Conservation (phyloP, 1,140 invertebrate species). For the Pseudomyrmex flavicornis region DNA sequence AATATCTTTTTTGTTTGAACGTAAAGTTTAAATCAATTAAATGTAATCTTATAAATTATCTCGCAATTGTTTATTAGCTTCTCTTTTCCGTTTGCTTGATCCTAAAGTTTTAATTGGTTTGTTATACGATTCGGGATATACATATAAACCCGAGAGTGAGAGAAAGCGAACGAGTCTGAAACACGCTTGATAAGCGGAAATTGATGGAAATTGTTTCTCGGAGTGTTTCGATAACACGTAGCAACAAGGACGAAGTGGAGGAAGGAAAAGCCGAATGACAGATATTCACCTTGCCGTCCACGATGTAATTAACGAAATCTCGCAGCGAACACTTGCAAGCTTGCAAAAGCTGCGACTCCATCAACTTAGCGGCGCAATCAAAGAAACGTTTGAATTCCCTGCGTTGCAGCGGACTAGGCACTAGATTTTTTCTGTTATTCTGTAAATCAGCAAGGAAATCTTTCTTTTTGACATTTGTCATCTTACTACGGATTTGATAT, state of each 20-base stretch:
- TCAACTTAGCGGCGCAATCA: conserved; percentile 92
- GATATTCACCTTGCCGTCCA: conserved; percentile 71
- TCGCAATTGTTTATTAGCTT: no score
- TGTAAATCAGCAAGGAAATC: conserved; percentile 70
- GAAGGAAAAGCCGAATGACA: conserved; percentile 27
- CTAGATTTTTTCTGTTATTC: conserved; percentile 91
- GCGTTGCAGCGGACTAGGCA: conserved; percentile 90
- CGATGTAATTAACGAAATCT: conserved; percentile 91
- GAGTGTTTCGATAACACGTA: conserved; percentile 15
- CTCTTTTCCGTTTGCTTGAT: neutral
- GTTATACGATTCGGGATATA: neutral
- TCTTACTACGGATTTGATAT: neutral
- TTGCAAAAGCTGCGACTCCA: conserved; percentile 94
- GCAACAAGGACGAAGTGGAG: neutral
- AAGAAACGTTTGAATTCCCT: conserved; percentile 92
- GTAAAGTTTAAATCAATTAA: no score
- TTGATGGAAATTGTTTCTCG: conserved; percentile 32
- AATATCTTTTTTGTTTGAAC: no score
- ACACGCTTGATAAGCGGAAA: conserved; percentile 19
- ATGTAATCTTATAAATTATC: no score
- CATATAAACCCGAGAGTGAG: no score
- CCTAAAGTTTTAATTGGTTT: neutral
- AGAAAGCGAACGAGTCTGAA: neutral
- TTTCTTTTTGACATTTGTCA: neutral
- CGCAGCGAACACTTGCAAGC: conserved; percentile 91